phyloP scores from a whole-genome alignment of 2,797 vertebrate genomes.

The Melanogrammus aeglefinus region DNA sequence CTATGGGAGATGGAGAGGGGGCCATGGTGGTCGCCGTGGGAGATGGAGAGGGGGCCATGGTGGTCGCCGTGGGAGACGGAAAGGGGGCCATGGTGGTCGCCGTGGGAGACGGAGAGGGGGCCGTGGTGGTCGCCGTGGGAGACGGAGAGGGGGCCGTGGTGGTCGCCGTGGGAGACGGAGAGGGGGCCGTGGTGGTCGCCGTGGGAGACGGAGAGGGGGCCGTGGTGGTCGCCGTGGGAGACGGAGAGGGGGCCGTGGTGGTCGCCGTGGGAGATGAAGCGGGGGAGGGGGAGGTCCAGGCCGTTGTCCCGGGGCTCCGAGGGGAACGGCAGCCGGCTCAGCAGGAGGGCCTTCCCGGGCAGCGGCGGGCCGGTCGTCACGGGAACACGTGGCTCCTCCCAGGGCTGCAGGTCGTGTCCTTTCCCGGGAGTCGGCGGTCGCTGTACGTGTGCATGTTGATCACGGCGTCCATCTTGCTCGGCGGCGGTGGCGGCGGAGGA shows the following conservation, averaged over 20 bases:
- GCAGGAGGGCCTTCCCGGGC: conserved; percentile 67
- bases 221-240: conserved; percentile 69
- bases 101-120: conserved; percentile 66
- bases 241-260: conserved; percentile 56
- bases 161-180: conserved; percentile 74
- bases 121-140: conserved; percentile 53
- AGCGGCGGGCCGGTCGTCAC: conserved; percentile 74
- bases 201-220: conserved; percentile 64
- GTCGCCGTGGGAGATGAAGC: conserved; percentile 74
- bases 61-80: conserved; percentile 76
- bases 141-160: conserved; percentile 39
- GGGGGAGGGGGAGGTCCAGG: conserved; percentile 66
- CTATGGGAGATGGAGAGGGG: conserved; percentile 68
- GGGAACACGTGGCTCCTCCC: conserved; percentile 88
- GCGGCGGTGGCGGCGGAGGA: conserved; percentile 66
- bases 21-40: conserved; percentile 68
- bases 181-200: conserved; percentile 52
- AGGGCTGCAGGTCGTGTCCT: conserved; percentile 94
- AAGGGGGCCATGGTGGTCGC: conserved; percentile 56
- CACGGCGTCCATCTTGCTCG: conserved; percentile 92
- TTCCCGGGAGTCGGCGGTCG: conserved; percentile 93
- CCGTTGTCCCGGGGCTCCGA: conserved; percentile 74
- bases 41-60: conserved; percentile 48
- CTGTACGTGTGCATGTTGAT: conserved; percentile 99
- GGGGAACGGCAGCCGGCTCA: conserved; percentile 61